Evolutionary conservation across 2,113 vertebrate species (phyloP).

Genomic region (Falco punctatus): DNA sequence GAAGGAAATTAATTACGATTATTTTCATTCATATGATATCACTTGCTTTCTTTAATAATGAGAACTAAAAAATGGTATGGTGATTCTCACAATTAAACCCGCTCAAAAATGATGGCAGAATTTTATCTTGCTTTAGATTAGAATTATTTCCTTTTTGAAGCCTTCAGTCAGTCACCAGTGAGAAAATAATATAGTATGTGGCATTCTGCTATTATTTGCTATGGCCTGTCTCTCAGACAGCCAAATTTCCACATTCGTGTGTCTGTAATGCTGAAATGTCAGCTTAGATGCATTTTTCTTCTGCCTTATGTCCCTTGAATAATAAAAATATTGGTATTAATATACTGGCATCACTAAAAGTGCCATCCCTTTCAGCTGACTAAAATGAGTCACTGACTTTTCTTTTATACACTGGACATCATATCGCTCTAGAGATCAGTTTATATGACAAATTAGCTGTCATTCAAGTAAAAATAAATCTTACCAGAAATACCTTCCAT

Average conservation of each 20-base stretch:
- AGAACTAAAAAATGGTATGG: not conserved
- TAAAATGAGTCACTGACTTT: constrained; percentile 1
- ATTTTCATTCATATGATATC: not conserved
- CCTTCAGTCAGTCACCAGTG: not conserved
- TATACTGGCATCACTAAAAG: not conserved
- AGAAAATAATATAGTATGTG: not conserved
- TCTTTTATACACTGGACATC: not conserved
- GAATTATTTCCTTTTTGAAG: not conserved
- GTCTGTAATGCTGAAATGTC: not conserved
- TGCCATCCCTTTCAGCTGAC: not conserved
- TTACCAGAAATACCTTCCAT: not conserved
- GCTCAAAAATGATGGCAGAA: not conserved
- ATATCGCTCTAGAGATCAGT: constrained; percentile 12
- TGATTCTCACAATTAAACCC: not conserved
- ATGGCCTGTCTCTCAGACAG: not conserved
- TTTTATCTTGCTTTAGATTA: not conserved
- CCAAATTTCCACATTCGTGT: not conserved
- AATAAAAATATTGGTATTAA: not conserved
- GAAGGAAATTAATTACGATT: not conserved
- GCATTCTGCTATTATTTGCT: not conserved
- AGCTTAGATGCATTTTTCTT: not conserved
- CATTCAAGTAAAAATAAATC: constrained; percentile 31
- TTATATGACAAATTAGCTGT: constrained; percentile 17
- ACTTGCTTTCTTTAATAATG: not conserved
- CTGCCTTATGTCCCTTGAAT: not conserved